Conservation (phyloP, 1,140 invertebrate species). For the Hyles vespertilio region DNA sequence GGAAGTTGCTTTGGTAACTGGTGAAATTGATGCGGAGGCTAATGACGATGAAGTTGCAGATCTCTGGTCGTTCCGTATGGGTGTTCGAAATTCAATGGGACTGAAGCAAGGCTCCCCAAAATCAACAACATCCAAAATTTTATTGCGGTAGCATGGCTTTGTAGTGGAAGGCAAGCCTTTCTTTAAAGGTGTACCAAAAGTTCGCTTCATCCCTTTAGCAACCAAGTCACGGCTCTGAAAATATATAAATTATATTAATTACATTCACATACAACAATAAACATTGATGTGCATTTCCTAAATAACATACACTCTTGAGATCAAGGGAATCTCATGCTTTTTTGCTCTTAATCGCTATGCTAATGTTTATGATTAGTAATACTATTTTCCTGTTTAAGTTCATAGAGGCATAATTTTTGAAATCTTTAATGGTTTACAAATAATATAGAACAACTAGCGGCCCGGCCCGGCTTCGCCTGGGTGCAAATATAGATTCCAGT, state of each 20-base stretch:
- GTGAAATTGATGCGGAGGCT: slow-evolving; percentile 53
- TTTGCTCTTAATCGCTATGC: too few species aligned
- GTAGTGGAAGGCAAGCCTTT: slow-evolving; percentile 20
- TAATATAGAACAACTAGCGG: too few species aligned
- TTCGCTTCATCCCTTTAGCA: slow-evolving; percentile 58
- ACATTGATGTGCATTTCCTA: neutral
- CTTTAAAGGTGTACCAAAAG: slow-evolving; percentile 57
- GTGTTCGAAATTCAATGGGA: slow-evolving; percentile 53
- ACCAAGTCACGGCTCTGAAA: slow-evolving; percentile 48
- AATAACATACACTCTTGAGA: neutral
- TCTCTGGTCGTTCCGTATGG: slow-evolving; percentile 31
- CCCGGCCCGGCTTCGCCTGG: too few species aligned
- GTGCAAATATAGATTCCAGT: too few species aligned
- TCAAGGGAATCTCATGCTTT: too few species aligned
- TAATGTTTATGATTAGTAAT: too few species aligned
- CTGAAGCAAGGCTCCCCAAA: slow-evolving; percentile 55
- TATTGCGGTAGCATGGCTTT: slow-evolving; percentile 51
- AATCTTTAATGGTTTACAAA: too few species aligned
- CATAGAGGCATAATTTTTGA: too few species aligned
- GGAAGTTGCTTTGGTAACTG: slow-evolving; percentile 42
- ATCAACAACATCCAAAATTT: slow-evolving; percentile 54
- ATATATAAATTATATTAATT: neutral
- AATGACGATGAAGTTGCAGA: slow-evolving; percentile 45
- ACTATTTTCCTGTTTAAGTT: too few species aligned
- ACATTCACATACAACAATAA: too few species aligned